phyloP scores from a whole-genome alignment of 1,140 invertebrate species.

The Neelides sp. region DNA sequence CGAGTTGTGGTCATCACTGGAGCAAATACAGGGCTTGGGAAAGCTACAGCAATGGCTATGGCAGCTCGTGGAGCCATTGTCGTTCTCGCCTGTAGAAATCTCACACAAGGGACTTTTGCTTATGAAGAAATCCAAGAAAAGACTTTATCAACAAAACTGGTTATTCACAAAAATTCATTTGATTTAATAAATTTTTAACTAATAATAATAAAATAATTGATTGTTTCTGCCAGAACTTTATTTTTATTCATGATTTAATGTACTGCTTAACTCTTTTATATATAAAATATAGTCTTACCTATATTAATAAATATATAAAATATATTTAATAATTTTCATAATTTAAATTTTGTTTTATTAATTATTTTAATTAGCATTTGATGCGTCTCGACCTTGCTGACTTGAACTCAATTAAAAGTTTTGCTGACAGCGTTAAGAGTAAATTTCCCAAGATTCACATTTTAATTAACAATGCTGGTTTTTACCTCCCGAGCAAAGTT shows the following conservation, averaged over 20 bases:
- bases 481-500: slow-evolving; percentile 37
- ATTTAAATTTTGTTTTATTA: background rate
- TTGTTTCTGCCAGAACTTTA: too few species aligned
- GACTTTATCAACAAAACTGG: slow-evolving; percentile 3
- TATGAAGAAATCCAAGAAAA: slow-evolving; percentile 7
- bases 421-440: slow-evolving; percentile 48
- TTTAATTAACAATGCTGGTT: slow-evolving; percentile 66
- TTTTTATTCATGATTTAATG: too few species aligned
- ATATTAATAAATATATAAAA: background rate
- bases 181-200: background rate
- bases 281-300: background rate
- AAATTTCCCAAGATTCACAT: slow-evolving; percentile 51
- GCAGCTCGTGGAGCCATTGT: slow-evolving; percentile 34
- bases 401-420: slow-evolving; percentile 55
- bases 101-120: slow-evolving; percentile 1
- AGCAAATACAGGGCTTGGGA: slow-evolving; percentile 45
- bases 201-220: too few species aligned
- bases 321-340: background rate
- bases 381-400: slow-evolving; percentile 56
- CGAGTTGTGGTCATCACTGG: slow-evolving; percentile 45
- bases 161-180: background rate
- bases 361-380: slow-evolving; percentile 30
- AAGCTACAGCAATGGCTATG: slow-evolving; percentile 42
- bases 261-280: too few species aligned
- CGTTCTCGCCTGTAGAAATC: slow-evolving; percentile 9